phyloP scores from a whole-genome alignment of 2,113 vertebrate genomes.

The Aix galericulata region DNA sequence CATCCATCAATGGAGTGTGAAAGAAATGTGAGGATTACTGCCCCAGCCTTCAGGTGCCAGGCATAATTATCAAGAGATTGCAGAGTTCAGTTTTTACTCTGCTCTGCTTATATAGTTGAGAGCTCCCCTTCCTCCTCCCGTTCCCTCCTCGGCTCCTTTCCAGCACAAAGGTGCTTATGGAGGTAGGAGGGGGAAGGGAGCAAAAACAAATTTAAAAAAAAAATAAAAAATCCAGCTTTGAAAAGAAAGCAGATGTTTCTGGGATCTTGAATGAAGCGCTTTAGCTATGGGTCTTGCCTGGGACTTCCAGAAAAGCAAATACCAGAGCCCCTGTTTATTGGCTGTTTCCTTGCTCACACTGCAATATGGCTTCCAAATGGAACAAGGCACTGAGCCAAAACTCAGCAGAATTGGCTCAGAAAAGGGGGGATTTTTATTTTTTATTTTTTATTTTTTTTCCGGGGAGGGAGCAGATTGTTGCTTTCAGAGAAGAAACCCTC shows the following conservation, averaged over 20 bases:
- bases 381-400: constrained; percentile 22
- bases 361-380: constrained; percentile 49
- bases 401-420: background rate
- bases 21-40: constrained; percentile 42
- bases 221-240: constrained; percentile 9
- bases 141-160: background rate
- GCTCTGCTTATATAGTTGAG: background rate
- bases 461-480: background rate
- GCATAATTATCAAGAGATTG: constrained; percentile 21
- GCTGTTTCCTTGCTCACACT: constrained; percentile 35
- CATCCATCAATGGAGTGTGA: constrained; percentile 52
- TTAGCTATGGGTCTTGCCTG: constrained; percentile 4
- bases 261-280: constrained; percentile 14
- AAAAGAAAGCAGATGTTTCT: constrained; percentile 60
- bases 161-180: background rate
- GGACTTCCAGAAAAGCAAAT: constrained; percentile 37
- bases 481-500: background rate
- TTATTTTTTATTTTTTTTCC: background rate
- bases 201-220: background rate
- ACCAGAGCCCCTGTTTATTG: constrained; percentile 33
- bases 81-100: constrained; percentile 7
- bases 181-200: background rate
- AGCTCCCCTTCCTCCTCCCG: background rate
- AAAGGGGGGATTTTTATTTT: background rate
- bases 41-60: constrained; percentile 17